Evolutionary conservation across 2,113 vertebrate species (phyloP), one percentile per base, ranked within the genome.

Genomic region (Xiphophorus hellerii): DNA sequence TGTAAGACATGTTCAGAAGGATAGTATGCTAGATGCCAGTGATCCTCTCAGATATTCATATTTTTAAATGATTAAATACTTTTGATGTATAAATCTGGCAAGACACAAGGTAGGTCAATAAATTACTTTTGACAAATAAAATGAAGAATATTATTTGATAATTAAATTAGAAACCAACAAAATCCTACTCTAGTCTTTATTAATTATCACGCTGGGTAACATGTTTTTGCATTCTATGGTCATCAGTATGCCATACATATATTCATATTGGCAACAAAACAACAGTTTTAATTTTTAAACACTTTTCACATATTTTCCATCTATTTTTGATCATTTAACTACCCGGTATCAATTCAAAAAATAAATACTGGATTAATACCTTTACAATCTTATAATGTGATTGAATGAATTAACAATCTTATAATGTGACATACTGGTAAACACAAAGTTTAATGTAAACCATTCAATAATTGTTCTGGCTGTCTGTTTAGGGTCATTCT

Each of bases 11-110:
- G 37, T 54, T 72, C 61, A 69, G 35, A 78, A 70, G 62, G 27
- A 62, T 39, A 68, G 58, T 30, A 37, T 77, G 63, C 29, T n/a
- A 83, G 60, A 82, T 42, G 74, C 64, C 75, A 51, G 2, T 44
- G 37, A 78, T 81, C 27, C 74, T 70, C 69, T 70, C 62, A 62
- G 33, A 78, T 83, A 93, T 92, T 84, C 73, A 58, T 90, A 92
- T 88, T 90, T 90, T 70, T 83, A 88, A 92, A 90, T 89, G 78
- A 90, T 89, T 81, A 77, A 77, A 60, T 86, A 75, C 65, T 84
- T 79, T 84, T 54, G 44, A 88, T 76, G 84, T 79, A 63, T 28
- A 31, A 85, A 91, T 93, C 78, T 86, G 74, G 78, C 54, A 61
- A 64, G 76, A 88, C 86, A 79, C 71, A 89, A 85, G 83, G 44